Evolutionary conservation across 2,797 vertebrate genomes (phyloP).

Genomic region (Nasua narica): DNA sequence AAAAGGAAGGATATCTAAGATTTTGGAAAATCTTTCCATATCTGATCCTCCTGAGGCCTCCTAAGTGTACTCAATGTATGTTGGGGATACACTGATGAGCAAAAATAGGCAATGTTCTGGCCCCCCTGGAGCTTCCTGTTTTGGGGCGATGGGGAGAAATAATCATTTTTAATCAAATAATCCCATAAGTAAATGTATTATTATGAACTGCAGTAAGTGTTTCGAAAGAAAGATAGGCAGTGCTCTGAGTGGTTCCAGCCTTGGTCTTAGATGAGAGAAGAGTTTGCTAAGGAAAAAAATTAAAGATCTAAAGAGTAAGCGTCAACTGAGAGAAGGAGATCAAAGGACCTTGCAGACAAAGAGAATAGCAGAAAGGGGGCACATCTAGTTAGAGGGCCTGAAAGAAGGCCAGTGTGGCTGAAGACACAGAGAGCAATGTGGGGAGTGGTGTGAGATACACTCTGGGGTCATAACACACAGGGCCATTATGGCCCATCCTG

Average conservation of each 20-base stretch:
- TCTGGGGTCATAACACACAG: background rate
- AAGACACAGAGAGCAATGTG: background rate
- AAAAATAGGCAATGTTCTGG: conserved; percentile 12
- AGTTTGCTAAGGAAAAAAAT: conserved; percentile 28
- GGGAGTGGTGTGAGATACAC: background rate
- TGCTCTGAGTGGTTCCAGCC: background rate
- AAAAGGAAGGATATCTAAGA: background rate
- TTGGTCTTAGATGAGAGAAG: background rate
- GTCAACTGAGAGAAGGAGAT: background rate
- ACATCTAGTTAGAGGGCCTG: background rate
- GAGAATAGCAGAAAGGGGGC: background rate
- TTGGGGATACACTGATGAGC: background rate
- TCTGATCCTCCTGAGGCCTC: background rate
- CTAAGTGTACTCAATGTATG: background rate
- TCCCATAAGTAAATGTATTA: conserved; percentile 13
- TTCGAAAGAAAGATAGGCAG: background rate
- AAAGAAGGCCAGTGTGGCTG: background rate
- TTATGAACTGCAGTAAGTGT: background rate
- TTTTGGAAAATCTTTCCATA: conserved; percentile 10
- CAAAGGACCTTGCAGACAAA: background rate
- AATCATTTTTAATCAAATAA: conserved; percentile 4
- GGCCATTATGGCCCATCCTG: background rate
- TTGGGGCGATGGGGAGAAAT: background rate
- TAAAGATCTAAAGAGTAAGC: conserved; percentile 28
- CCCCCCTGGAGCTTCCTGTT: background rate